Conservation (phyloP, 2,888 invertebrate species). For the Mythimna albipuncta region DNA sequence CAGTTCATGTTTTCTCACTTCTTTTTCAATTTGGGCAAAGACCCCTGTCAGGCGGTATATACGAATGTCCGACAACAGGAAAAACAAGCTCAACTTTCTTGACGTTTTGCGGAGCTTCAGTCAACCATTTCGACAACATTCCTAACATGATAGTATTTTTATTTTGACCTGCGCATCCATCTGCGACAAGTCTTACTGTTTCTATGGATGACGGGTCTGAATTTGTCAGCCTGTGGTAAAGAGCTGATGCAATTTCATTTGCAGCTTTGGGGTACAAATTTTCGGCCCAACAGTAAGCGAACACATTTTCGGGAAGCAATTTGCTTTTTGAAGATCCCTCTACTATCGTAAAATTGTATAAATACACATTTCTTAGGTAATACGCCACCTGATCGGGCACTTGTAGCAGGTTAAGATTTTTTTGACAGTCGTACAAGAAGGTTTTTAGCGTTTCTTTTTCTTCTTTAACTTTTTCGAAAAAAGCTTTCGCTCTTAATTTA, state of each 20-base stretch:
- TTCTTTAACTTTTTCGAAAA: too few relatives aligned
- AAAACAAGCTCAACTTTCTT: conserved; percentile 22
- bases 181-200: too few relatives aligned
- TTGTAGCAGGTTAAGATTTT: not conserved
- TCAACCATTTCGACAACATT: conserved; percentile 22
- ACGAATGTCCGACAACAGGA: conserved; percentile 19
- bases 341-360: conserved; percentile 14
- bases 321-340: conserved; percentile 11
- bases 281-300: conserved; percentile 16
- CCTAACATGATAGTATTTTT: conserved; percentile 25
- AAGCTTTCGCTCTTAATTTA: too few relatives aligned
- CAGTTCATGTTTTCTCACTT: too few relatives aligned
- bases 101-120: conserved; percentile 24
- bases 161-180: conserved; percentile 7
- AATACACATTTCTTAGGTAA: conserved; percentile 8
- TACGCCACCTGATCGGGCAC: conserved; percentile 4
- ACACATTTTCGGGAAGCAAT: conserved; percentile 5
- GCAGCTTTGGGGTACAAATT: conserved; percentile 13
- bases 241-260: conserved; percentile 2
- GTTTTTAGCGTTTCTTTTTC: too few relatives aligned
- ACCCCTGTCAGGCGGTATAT: too few relatives aligned
- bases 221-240: too few relatives aligned
- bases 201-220: too few relatives aligned
- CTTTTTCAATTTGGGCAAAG: too few relatives aligned
- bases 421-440: too few relatives aligned